Conservation (phyloP, 2,113 vertebrate species). For the Oceanites oceanicus region DNA sequence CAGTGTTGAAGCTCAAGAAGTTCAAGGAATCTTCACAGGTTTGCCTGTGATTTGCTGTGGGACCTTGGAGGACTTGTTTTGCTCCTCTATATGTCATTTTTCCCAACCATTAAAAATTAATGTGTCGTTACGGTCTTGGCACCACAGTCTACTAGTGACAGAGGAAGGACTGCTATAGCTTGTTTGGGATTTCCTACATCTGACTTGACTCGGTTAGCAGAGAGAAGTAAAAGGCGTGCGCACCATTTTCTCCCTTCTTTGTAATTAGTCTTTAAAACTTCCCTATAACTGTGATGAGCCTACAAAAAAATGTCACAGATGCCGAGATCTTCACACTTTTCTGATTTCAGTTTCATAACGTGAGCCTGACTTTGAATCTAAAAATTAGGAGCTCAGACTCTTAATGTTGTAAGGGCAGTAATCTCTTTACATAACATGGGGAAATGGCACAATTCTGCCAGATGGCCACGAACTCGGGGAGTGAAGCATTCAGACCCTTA, state of each 20-base stretch:
- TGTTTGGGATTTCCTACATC: not conserved
- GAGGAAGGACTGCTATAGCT: not conserved
- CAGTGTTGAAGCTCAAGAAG: not conserved
- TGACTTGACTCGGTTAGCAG: not conserved
- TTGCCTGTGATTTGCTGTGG: not conserved
- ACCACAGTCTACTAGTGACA: not conserved
- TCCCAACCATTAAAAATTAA: not conserved
- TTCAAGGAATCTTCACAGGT: not conserved
- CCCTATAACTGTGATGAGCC: not conserved
- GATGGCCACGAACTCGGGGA: not conserved
- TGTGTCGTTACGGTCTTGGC: not conserved
- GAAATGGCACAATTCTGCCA: conserved; percentile 17
- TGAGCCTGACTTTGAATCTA: not conserved
- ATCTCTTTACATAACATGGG: conserved; percentile 28
- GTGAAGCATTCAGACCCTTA: not conserved
- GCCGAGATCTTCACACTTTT: not conserved
- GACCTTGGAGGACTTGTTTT: not conserved
- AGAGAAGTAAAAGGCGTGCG: not conserved
- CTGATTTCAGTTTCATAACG: not conserved
- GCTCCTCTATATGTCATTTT: not conserved
- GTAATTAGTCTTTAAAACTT: not conserved
- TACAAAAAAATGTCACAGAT: not conserved
- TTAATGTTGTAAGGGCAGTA: not conserved
- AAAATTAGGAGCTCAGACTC: conserved; percentile 33
- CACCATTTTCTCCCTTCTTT: not conserved